Base-by-base conservation (phyloP, 2,888 invertebrate species). In the Lasioglossum leucozonium region DNA sequence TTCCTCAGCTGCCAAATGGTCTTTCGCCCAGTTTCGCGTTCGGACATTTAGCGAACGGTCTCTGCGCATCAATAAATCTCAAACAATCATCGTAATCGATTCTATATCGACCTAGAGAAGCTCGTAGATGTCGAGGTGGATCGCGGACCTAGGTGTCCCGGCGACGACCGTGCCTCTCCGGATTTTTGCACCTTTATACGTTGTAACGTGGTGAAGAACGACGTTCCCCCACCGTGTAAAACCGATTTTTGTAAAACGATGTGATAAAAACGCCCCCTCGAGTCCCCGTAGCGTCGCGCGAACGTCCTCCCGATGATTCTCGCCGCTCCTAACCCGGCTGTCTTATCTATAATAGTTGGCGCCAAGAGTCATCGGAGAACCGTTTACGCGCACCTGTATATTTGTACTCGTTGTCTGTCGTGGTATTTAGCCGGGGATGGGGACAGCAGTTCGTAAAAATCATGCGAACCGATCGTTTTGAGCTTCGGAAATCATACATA, bases 121-220 rank as follows among this genome's bases (percentile, higher is more conserved):
- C 22, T 79, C 69, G 69, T 85, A 80, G 73, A 82, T 67, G 26
- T 81, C 67, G 77, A 80, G 81, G 80, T 71, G 88, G 74, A 81
- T 81, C 85, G 80, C 62, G 77, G 75, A 74, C 79, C 62, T 81
- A 82, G 88, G 69, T 62, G 86, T 82, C 71, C 69, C 81, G 77
- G 75, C 69, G 87, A 86, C 87, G 87, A 90, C 88, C 88, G 92
- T 92, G 92, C 91, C 92, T 93, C 89, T 89, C 87, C 87, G 87
- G 69, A 83, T 90, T 92, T 91, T 93, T 92, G 90, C 91, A 92
- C 91, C 90, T 92, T 92, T 92, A 88, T 92, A 91, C 89, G 81
- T 72, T 76, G 77, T 72, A 67, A 77, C 34, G 69, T 30, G 55
- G n/a, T 26, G 65, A 34, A 34, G 34, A 44, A 16, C 42, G 40